Evolutionary conservation across 2,888 invertebrate species (phyloP), one percentile per base, ranked within the genome.

Genomic region (Scaptomyza polygonia): DNA sequence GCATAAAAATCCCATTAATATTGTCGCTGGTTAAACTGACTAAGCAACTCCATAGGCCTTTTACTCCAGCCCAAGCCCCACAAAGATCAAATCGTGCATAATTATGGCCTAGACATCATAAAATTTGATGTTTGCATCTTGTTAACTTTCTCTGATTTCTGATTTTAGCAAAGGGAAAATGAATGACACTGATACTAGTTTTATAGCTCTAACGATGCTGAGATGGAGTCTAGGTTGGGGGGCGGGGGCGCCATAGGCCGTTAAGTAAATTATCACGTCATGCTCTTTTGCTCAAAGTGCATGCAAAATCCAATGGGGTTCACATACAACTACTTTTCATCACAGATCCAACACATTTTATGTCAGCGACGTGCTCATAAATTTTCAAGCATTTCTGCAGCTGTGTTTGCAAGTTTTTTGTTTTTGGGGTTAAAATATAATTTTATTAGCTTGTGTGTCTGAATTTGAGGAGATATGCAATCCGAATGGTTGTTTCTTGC

Each of bases 81-180:
- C n/a, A 34, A n/a, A 5, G 63, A 16, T 25, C 68, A 80, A 77
- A 67, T 80, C 67, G 71, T 53, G 67, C 67, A 71, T 83, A 80
- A 81, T 86, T 86, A 83, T 64, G 53, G 77, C 85, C 64, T 63
- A 80, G 81, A 70, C 74, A 55, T 74, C 78, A 84, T 84, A 77
- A 86, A 81, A 69, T 63, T 59, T 67, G 74, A 74, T 80, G 81
- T 84, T 80, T 74, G 71, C 66, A 59, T 64, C 71, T 54, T 68
- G 68, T 73, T 69, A 86, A 84, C 56, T 58, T 66, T 84, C 81
- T 58, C 68, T 62, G 78, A 77, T 77, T 75, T 49, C 2, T 62
- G 78, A 77, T 77, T 75, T 49, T 2, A 34, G 61, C 47, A 9
- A 36, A 34, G 40, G 14, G 47, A 25, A 48, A 16, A 47, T 32